Conservation (phyloP, 2,888 invertebrate genomes). For the Phytoseiulus persimilis region DNA sequence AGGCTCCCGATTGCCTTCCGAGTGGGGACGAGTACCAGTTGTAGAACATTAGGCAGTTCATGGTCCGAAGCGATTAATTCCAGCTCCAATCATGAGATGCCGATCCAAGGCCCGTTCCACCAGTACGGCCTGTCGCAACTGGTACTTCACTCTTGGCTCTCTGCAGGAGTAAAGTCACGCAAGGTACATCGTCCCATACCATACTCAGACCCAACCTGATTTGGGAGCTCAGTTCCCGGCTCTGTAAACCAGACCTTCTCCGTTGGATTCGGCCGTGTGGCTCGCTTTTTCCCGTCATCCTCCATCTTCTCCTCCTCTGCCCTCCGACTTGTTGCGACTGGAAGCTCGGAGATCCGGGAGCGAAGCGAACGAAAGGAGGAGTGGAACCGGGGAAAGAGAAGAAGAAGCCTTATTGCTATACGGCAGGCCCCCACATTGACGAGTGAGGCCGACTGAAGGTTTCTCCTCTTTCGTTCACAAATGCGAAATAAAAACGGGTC, state of each 20-base stretch:
- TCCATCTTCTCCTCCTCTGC: neutral
- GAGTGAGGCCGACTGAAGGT: neutral
- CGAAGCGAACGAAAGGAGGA: neutral
- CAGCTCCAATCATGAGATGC: no score
- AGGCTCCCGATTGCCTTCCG: neutral
- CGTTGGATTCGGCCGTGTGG: neutral
- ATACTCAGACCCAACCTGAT: no score
- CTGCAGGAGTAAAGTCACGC: no score
- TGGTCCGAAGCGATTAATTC: no score
- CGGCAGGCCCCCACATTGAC: neutral
- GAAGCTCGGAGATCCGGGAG: neutral
- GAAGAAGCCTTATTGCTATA: neutral
- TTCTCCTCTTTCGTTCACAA: neutral
- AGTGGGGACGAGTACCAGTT: no score
- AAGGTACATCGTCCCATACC: no score
- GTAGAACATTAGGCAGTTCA: no score
- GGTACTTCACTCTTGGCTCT: no score
- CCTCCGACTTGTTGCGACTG: neutral
- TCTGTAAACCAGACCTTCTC: neutral
- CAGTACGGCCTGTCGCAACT: no score
- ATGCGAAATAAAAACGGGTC: slow-evolving; percentile 5
- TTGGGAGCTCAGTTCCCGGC: no score
- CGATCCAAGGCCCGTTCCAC: no score
- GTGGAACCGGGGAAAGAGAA: neutral
- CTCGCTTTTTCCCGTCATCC: neutral